phyloP scores from a whole-genome alignment of 2,797 vertebrate species.

The Cossypha heuglini region DNA sequence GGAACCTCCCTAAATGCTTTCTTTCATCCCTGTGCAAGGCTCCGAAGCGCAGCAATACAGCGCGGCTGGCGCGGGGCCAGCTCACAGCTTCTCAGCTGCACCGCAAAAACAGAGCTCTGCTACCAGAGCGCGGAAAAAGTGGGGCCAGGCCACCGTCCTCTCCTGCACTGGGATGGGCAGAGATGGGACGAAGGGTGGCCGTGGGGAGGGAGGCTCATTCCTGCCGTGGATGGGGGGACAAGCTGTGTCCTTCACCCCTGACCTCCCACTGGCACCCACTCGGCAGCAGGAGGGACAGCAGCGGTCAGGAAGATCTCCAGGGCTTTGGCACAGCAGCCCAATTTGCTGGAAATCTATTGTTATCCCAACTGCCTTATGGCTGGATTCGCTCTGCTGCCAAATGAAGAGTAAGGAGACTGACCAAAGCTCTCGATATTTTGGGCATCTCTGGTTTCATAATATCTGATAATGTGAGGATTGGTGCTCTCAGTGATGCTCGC shows the following conservation, averaged over 20 bases:
- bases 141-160: not conserved
- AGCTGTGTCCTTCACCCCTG: not conserved
- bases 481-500: not conserved
- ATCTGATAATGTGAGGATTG: not conserved
- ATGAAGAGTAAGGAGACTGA: not conserved
- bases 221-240: not conserved
- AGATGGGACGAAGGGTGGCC: not conserved
- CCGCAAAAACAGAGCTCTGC: not conserved
- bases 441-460: not conserved
- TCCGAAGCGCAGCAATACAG: slow-evolving; percentile 58
- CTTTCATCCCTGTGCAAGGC: slow-evolving; percentile 56
- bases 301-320: not conserved
- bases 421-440: not conserved
- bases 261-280: not conserved
- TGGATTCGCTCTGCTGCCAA: not conserved
- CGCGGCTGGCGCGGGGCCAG: not conserved
- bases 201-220: not conserved
- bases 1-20: slow-evolving; percentile 64
- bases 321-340: not conserved
- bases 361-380: not conserved
- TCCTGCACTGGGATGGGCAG: not conserved
- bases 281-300: not conserved
- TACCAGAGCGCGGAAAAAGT: not conserved
- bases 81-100: slow-evolving; percentile 37
- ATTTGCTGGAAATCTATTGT: not conserved